A percentile compares a stretch with the other conserved stretches of the same genome.
phyloP scores from a whole-genome alignment of 2,888 invertebrate species.

The Homarus gammarus region DNA sequence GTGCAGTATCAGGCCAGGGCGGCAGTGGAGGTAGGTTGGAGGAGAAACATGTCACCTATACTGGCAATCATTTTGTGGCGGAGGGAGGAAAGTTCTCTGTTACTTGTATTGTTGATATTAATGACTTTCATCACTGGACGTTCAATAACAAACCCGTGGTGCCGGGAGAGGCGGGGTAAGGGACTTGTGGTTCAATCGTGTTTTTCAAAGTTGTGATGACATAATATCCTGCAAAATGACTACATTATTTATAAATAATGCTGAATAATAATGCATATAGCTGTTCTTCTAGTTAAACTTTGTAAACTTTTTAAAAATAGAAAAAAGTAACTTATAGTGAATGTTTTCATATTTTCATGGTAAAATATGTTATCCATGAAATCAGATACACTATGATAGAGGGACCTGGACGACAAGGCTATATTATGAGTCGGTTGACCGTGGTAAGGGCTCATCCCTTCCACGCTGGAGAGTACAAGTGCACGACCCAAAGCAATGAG shows the following conservation, averaged over 20 bases:
- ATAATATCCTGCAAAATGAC: too few species aligned
- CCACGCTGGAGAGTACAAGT: slow-evolving; percentile 64
- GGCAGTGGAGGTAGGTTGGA: slow-evolving; percentile 51
- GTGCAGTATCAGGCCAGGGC: slow-evolving; percentile 2
- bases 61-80: slow-evolving; percentile 56
- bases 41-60: slow-evolving; percentile 29
- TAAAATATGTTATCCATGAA: neutral
- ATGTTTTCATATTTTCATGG: neutral
- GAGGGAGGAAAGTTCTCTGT: slow-evolving; percentile 55
- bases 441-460: slow-evolving; percentile 35
- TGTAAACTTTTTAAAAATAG: neutral
- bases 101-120: slow-evolving; percentile 42
- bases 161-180: slow-evolving; percentile 61
- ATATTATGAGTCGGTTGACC: slow-evolving; percentile 57
- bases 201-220: too few species aligned
- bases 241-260: neutral
- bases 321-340: neutral
- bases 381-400: slow-evolving; percentile 61
- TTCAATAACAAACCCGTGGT: slow-evolving; percentile 54
- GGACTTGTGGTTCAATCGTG: too few species aligned
- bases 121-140: slow-evolving; percentile 53
- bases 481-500: slow-evolving; percentile 30
- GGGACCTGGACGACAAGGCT: slow-evolving; percentile 59
- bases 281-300: neutral
- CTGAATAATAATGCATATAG: neutral